phyloP scores from a whole-genome alignment of 2,888 invertebrate genomes.

The Epirrhoe tristata region DNA sequence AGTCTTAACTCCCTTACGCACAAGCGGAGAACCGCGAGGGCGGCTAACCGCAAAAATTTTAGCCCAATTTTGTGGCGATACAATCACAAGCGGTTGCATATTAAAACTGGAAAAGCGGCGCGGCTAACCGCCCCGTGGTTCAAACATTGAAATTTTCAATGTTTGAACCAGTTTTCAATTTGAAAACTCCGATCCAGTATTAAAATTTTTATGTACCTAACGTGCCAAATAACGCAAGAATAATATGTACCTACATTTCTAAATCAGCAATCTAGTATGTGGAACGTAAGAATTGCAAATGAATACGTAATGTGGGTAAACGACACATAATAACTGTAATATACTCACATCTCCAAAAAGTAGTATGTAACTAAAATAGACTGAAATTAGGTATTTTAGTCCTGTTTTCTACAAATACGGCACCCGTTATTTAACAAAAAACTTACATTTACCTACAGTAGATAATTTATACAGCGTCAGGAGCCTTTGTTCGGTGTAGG shows the following conservation, averaged over 20 bases:
- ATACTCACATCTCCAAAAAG: constrained; percentile 17
- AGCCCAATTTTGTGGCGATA: no score
- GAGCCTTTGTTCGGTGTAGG: no score
- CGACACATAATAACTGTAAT: constrained; percentile 36
- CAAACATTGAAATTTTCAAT: no score
- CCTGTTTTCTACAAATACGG: not conserved
- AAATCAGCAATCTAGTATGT: constrained; percentile 18
- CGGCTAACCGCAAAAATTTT: no score
- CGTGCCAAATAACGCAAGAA: not conserved
- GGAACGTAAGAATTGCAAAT: constrained; percentile 35
- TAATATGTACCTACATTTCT: constrained; percentile 6
- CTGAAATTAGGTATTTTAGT: constrained; percentile 4
- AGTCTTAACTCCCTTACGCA: no score
- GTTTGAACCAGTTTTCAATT: no score
- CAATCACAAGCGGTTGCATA: no score
- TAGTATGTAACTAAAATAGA: not conserved
- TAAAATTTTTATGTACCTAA: not conserved
- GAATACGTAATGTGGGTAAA: constrained; percentile 38
- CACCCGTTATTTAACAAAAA: not conserved
- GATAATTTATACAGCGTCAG: no score
- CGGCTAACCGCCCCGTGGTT: no score
- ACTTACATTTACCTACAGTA: no score
- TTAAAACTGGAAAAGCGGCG: no score
- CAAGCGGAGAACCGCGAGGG: no score
- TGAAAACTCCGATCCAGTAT: not conserved